These are phyloP conservation scores for Scartelaos histophorus DNA, from an alignment of 2,113 vertebrate genomes.

Conservation along the genomic window DNA sequence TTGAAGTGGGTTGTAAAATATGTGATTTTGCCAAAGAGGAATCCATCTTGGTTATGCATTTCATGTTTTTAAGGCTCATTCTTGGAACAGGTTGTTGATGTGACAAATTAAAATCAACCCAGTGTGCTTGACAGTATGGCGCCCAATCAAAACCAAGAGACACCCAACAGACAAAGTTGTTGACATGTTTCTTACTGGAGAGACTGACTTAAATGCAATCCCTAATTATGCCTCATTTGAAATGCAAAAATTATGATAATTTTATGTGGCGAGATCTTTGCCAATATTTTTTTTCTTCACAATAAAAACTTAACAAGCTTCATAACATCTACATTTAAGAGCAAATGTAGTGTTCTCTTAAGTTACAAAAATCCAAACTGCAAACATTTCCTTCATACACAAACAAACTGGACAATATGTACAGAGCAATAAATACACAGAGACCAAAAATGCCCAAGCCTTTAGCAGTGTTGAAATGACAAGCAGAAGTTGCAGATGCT, in stretches of 20 bases:
- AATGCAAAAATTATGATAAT: slow-evolving; percentile 13
- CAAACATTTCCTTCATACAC: neutral
- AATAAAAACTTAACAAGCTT: neutral
- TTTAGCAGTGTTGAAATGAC: slow-evolving; percentile 18
- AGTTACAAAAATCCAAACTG: neutral
- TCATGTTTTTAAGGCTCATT: neutral
- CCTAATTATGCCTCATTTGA: slow-evolving; percentile 11
- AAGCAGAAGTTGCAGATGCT: slow-evolving; percentile 12
- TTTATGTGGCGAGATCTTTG: neutral
- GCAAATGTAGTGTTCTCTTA: neutral
- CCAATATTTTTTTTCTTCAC: neutral
- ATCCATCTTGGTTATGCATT: neutral
- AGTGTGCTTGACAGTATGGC: slow-evolving; percentile 8
- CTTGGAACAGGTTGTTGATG: slow-evolving; percentile 4
- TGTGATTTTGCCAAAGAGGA: neutral
- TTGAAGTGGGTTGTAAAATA: neutral
- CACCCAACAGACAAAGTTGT: slow-evolving; percentile 11
- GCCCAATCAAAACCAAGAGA: slow-evolving; percentile 10
- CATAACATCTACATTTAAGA: neutral
- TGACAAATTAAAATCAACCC: slow-evolving; percentile 3
- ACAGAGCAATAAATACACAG: slow-evolving; percentile 16
- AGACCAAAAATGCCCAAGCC: slow-evolving; percentile 17
- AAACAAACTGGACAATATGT: slow-evolving; percentile 17
- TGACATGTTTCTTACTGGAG: slow-evolving; percentile 11
- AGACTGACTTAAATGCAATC: slow-evolving; percentile 12